Percentiles rank a stretch among this genome's conserved stretches.
Evolutionary conservation across 2,888 invertebrate genomes (phyloP).

Genomic region (Caradrina kadenii): DNA sequence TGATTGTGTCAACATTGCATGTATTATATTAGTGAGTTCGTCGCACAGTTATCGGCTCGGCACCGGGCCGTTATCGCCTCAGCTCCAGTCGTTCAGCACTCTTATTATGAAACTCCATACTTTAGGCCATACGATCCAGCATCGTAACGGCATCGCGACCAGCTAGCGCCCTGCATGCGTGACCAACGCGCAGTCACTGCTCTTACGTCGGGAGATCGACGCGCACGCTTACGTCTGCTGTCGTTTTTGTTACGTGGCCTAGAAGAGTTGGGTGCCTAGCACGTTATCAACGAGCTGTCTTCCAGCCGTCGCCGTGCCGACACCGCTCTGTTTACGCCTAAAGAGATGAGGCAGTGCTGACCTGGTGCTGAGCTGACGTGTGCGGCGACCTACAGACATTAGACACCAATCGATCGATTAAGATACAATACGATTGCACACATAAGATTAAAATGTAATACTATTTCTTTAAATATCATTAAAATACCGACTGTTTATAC

Average conservation of each 20-base stretch:
- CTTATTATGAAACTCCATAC: background rate
- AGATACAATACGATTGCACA: slow-evolving; percentile 44
- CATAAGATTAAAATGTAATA: slow-evolving; percentile 52
- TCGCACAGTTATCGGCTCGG: slow-evolving; percentile 22
- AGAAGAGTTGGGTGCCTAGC: background rate
- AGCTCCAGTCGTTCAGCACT: background rate
- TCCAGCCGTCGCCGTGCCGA: background rate
- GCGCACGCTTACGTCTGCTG: background rate
- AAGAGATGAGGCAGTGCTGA: slow-evolving; percentile 5
- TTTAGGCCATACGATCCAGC: background rate
- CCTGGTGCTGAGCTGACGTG: slow-evolving; percentile 28
- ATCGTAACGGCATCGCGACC: background rate
- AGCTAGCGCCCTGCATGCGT: background rate
- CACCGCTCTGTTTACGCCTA: background rate
- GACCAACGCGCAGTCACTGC: background rate
- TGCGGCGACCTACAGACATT: slow-evolving; percentile 45
- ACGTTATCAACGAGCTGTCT: background rate
- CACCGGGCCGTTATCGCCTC: slow-evolving; percentile 17
- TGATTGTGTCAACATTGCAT: slow-evolving; percentile 38
- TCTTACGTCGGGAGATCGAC: background rate
- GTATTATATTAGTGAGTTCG: slow-evolving; percentile 23
- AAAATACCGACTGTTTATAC: slow-evolving; percentile 43
- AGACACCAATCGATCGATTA: slow-evolving; percentile 49
- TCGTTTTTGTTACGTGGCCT: background rate
- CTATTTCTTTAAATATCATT: slow-evolving; percentile 46